phyloP scores from a whole-genome alignment of 2,888 invertebrate genomes.

The Crioceris asparagi region DNA sequence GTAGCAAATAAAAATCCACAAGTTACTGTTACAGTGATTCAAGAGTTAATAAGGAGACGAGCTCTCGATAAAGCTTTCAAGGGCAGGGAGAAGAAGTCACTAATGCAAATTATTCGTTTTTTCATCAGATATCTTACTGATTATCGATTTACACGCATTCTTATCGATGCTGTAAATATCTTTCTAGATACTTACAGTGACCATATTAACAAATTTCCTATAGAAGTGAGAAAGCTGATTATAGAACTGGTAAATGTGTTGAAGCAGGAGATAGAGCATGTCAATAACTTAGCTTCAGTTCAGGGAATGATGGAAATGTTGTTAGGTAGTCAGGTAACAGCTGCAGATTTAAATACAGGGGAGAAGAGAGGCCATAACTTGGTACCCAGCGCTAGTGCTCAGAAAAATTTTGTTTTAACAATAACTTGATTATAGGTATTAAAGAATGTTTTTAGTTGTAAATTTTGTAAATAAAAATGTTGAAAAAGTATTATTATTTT shows the following conservation, averaged over 20 bases:
- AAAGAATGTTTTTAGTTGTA: no score
- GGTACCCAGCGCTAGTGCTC: constrained; percentile 38
- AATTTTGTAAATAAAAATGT: no score
- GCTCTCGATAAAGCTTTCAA: constrained; percentile 66
- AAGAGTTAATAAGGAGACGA: constrained; percentile 76
- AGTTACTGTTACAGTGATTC: constrained; percentile 66
- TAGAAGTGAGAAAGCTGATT: constrained; percentile 51
- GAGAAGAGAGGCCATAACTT: constrained; percentile 24
- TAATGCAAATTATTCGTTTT: constrained; percentile 62
- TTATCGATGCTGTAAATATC: constrained; percentile 63
- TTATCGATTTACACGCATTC: constrained; percentile 58
- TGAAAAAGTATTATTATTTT: no score
- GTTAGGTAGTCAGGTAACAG: constrained; percentile 41
- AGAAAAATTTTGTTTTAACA: constrained; percentile 48
- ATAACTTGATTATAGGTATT: no score
- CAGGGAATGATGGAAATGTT: constrained; percentile 62
- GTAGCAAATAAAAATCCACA: constrained; percentile 60
- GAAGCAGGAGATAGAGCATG: constrained; percentile 57
- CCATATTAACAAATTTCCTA: constrained; percentile 49
- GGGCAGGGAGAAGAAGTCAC: constrained; percentile 55
- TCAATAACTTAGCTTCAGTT: constrained; percentile 50
- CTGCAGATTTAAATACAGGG: constrained; percentile 31
- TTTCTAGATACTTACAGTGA: constrained; percentile 67
- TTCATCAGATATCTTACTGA: constrained; percentile 60
- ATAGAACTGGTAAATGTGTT: constrained; percentile 50